Base-by-base conservation (phyloP, 2,113 vertebrate species). In the Scortum barcoo region DNA sequence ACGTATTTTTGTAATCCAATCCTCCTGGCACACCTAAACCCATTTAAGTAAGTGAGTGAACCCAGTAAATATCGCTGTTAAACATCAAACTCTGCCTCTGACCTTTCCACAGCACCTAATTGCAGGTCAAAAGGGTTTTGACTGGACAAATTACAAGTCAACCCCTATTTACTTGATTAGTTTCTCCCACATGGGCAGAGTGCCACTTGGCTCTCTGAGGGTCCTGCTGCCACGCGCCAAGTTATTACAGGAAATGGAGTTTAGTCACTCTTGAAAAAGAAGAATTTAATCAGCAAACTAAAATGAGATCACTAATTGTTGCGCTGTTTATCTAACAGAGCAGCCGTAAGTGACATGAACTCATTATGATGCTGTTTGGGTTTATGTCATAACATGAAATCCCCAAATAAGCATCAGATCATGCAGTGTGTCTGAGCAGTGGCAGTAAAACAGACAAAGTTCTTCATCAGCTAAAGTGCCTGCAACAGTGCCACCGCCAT, bases 141-240 rank as follows among this genome's bases (percentile, higher is more conserved):
- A 86, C 79, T 66, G 71, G 44, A 86, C 83, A 86, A 89, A 90
- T 91, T 74, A 79, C 77, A 85, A 83, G 81, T 88, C 81, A 82
- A 48, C 58, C 61, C 51, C 76, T 74, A 89, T 89, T 91, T 90
- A 74, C 78, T 61, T 89, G 76, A 90, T 90, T 77, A 78, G 75
- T 68, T 81, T 80, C 61, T 72, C 58, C 81, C 17, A 30, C 42
- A 14, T n/a, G 76, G 89, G 86, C 67, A 81, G 44, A 48, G 44
- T 38, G 85, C 72, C 83, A 83, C 79, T 79, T 88, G 80, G 58
- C 78, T 84, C 74, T 68, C 22, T 13, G 65, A 68, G 24, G 48
- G 30, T 58, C 53, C 28, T 17, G 73, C 73, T 78, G 62, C 53
- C 66, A 57, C 17, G 19, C 53, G 78, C 40, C 84, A 85, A 87